Evolutionary conservation across 2,113 vertebrate genomes (phyloP), one percentile per base, ranked within the genome.

Genomic region (Gavialis gangeticus): DNA sequence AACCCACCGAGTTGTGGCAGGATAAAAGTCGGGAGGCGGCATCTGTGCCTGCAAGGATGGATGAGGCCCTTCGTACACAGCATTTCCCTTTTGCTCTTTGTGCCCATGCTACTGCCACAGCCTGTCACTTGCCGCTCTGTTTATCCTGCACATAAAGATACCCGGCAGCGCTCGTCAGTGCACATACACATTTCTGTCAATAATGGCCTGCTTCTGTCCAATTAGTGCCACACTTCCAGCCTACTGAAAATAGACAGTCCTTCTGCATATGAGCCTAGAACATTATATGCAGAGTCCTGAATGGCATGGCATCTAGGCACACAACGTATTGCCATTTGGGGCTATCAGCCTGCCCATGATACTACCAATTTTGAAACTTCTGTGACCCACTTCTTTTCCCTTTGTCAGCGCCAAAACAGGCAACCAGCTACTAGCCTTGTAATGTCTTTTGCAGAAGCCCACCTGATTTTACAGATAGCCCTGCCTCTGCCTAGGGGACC

Each of bases 371-470:
- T 90, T 94, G 89, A 92, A 96, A 78, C 87, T 90, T 85, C 93
- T 93, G 13, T 96, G 95, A 96, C 94, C 94, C 93, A 97, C 96
- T 96, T 96, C 87, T 92, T 96, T 94, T 92, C 93, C 85, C 89
- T 95, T 85, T 7, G 46, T 46, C 46, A 46, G 46, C 46, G 7
- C 46, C 46, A 9, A 46, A 46, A 46, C 8, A 3, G 46, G 46
- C 46, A 46, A 46, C 46, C 46, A 46, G 46, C 46, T 46, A 71
- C 9, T 21, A 37, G 67, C 67, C 37, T 34, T 9, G 12, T 14
- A 22, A 21, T 27, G 60, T 1, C 71, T 90, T 96, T 82, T 71
- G 56, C 17, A 79, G 76, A n/a, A 34, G 28, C 17, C 84, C 66
- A 46, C 46, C 46, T 46, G 46, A 46, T 46, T 46, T 46, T 9